Base-by-base conservation (phyloP, 2,797 vertebrate species). In the Muscicapa striata region DNA sequence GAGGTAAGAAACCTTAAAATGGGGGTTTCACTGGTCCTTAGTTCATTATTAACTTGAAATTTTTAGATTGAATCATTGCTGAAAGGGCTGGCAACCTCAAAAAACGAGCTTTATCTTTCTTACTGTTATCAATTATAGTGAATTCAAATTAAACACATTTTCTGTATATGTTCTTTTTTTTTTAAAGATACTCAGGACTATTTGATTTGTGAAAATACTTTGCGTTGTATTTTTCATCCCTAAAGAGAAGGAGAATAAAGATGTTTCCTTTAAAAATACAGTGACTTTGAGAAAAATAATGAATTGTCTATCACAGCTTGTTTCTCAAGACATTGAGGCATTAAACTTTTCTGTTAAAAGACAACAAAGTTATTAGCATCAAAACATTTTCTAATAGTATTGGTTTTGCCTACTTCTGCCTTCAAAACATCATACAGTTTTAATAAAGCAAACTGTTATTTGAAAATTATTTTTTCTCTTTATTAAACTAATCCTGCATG, bases 1-100 rank as follows among this genome's bases (percentile, higher is more conserved):
- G 55, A 61, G 7, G 27, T 29, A 16, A 54, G 52, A 49, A 51
- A 17, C 43, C 54, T 34, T 12, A 54, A 61, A 46, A 41, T 4
- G 4, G 3, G 2, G 2, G 1, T 21, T 43, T 29, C 17, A 43
- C 16, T 29, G 7, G 6, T 72, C 70, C 7, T 4, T 11, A 70
- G 26, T 55, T 63, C 32, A 61, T 59, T 84, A 64, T 54, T 87
- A 81, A 68, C 30, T 76, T 64, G 30, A 84, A 69, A 23, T 89
- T 79, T 51, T 8, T 24, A 69, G 21, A 58, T 75, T 64, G 81
- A 81, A 51, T 43, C 24, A 34, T 73, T 80, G 11, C 8, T 76
- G 43, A 66, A 54, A 58, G 17, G n/a, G 43, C 7, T 68, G 11
- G 1, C 3, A 84, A 87, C 6, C 13, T 68, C 45, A 81, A 86